Base-by-base conservation (phyloP, 2,797 vertebrate species). In the Sciaenops ocellatus region DNA sequence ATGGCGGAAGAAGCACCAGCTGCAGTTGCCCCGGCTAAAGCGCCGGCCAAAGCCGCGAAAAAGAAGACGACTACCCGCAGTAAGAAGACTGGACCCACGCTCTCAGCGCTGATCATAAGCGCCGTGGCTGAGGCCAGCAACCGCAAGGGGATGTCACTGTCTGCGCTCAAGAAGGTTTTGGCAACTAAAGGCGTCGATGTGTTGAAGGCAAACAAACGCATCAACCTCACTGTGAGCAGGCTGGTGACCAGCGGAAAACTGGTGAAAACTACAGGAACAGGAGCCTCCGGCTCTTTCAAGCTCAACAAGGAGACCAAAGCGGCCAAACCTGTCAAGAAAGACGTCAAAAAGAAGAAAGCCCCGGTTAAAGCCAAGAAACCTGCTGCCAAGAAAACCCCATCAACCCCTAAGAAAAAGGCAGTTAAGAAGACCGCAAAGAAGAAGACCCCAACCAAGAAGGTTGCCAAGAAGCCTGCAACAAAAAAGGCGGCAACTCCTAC, bases 1-100 rank as follows among this genome's bases (percentile, higher is more conserved):
- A 82, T 82, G 79, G 73, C 73, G 56, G 79, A 82, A 15, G 79
- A 73, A 77, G 68, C 51, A 46, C 73, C 79, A 41, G 79, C 73
- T 24, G 79, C 62, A 57, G 34, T 51, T 0, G 73, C 68, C 6
- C 73, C 76, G 51, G 76, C 68, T 0, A 64, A 70, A 3, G 67
- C 79, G 3, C 42, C 30, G 42, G 61, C 68, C 0, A 81, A 81
- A 42, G 55, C 56, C 2, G 28, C 78, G 3, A 78, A 10, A 38
- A 78, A 78, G 62, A 78, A 72, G 62, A 6, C 12, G 9, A 11
- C 34, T 9, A 1, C 67, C n/a, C 17, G 22, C 26, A 18, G 17
- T 1, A 81, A 73, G 44, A 76, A 62, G 8, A 68, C 76, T 0
- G 79, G 68, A 18, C 69, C 75, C 18, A 69, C 59, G 41, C 38